phyloP scores from a whole-genome alignment of 2,797 vertebrate species.

The Sebastes itinus region DNA sequence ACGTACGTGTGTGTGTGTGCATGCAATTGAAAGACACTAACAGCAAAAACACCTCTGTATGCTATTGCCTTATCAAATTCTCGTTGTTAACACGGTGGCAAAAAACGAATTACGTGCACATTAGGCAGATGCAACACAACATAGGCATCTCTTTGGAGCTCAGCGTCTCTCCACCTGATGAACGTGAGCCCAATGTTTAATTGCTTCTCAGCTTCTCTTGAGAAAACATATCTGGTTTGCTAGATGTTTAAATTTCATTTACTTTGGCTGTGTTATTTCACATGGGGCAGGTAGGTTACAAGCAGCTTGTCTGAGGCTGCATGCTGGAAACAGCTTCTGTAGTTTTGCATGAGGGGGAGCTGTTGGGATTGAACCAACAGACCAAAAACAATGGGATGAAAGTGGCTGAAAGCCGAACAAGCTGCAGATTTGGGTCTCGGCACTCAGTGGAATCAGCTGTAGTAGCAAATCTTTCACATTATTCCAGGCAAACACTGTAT shows the following conservation, averaged over 20 bases:
- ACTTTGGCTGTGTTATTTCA: constrained; percentile 26
- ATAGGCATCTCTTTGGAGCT: neutral
- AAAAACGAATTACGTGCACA: neutral
- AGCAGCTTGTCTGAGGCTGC: constrained; percentile 12
- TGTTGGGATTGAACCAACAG: constrained; percentile 8
- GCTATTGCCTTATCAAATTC: neutral
- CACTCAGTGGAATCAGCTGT: constrained; percentile 1
- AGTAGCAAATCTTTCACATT: neutral
- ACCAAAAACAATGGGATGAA: constrained; percentile 30
- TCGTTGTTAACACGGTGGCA: neutral
- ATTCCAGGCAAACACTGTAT: neutral
- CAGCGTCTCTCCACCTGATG: constrained; percentile 11
- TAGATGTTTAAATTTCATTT: constrained; percentile 44
- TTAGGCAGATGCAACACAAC: neutral
- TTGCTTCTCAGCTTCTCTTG: constrained; percentile 14
- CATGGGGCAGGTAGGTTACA: constrained; percentile 26
- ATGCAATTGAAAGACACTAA: neutral
- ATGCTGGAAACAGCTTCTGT: constrained; percentile 2
- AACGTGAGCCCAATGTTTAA: constrained; percentile 16
- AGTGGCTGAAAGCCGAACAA: constrained; percentile 5
- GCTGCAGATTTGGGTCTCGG: neutral
- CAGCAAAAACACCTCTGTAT: neutral
- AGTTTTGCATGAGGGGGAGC: constrained; percentile 1
- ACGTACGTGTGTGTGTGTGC: neutral
- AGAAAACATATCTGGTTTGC: constrained; percentile 4